Evolutionary conservation across 2,888 invertebrate genomes (phyloP).

Genomic region (Lycaena phlaeas): DNA sequence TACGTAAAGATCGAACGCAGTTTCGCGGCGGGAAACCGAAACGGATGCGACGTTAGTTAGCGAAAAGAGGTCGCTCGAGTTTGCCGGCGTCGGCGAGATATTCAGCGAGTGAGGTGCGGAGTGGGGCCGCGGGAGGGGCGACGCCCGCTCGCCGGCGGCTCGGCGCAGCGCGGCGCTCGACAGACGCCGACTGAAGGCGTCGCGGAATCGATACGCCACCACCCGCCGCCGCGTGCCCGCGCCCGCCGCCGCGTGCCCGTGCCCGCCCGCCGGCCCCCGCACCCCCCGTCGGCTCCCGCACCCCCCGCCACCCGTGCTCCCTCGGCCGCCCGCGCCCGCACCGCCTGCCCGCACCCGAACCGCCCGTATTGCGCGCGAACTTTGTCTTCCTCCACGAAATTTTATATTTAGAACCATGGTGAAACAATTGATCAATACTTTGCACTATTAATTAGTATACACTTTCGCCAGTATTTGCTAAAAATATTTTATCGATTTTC

Average conservation of each 20-base stretch:
- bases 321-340: constrained; percentile 49
- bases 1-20: constrained; percentile 46
- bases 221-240: constrained; percentile 28
- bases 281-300: constrained; percentile 47
- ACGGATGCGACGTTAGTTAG: constrained; percentile 65
- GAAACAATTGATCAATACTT: constrained; percentile 71
- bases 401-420: constrained; percentile 72
- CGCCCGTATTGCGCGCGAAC: constrained; percentile 71
- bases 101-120: constrained; percentile 30
- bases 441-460: constrained; percentile 63
- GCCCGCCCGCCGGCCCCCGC: constrained; percentile 50
- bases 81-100: constrained; percentile 62
- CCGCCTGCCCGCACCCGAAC: constrained; percentile 48
- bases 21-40: constrained; percentile 61
- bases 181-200: constrained; percentile 69
- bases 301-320: constrained; percentile 42
- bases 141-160: constrained; percentile 59
- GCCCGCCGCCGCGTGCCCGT: background rate
- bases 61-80: constrained; percentile 70
- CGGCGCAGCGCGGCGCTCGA: constrained; percentile 71
- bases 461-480: constrained; percentile 40
- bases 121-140: constrained; percentile 27
- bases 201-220: constrained; percentile 66
- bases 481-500: constrained; percentile 10
- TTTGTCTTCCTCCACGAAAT: constrained; percentile 69